These are phyloP conservation scores for Karalla daura DNA, from an alignment of 2,797 vertebrate species.

Conservation along the genomic window DNA sequence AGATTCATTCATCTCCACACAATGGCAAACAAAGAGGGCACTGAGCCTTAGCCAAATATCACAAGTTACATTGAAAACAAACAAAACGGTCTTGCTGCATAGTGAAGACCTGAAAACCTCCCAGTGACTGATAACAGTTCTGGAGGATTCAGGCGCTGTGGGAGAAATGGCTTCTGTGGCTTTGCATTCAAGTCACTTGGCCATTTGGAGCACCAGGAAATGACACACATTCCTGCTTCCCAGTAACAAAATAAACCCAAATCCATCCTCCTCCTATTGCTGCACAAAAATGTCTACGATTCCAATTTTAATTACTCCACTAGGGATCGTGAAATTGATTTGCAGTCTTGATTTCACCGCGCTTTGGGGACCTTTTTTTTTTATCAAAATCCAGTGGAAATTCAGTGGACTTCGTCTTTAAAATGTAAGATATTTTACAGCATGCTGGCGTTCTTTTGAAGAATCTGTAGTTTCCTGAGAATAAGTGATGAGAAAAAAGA, in stretches of 20 bases:
- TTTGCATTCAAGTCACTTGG: constrained; percentile 60
- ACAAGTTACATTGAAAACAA: constrained; percentile 67
- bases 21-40: constrained; percentile 65
- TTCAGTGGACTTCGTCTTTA: background rate
- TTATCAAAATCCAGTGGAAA: background rate
- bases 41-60: constrained; percentile 66
- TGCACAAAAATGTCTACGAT: constrained; percentile 16
- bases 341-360: background rate
- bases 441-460: background rate
- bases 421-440: constrained; percentile 1
- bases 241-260: constrained; percentile 76
- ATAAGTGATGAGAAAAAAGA: background rate
- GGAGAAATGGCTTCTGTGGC: constrained; percentile 52
- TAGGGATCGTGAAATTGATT: constrained; percentile 23
- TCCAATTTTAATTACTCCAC: background rate
- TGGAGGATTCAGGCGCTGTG: constrained; percentile 47
- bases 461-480: background rate
- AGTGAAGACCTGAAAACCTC: constrained; percentile 52
- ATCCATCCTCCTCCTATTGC: constrained; percentile 38
- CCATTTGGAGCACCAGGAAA: constrained; percentile 78
- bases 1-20: constrained; percentile 64
- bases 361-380: background rate
- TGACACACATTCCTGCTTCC: constrained; percentile 79
- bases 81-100: constrained; percentile 55
- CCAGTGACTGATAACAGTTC: constrained; percentile 56